A percentile compares a stretch with the other conserved stretches of the same genome.
phyloP scores from a whole-genome alignment of 2,888 invertebrate species.

The Drosophila maculinotata region DNA sequence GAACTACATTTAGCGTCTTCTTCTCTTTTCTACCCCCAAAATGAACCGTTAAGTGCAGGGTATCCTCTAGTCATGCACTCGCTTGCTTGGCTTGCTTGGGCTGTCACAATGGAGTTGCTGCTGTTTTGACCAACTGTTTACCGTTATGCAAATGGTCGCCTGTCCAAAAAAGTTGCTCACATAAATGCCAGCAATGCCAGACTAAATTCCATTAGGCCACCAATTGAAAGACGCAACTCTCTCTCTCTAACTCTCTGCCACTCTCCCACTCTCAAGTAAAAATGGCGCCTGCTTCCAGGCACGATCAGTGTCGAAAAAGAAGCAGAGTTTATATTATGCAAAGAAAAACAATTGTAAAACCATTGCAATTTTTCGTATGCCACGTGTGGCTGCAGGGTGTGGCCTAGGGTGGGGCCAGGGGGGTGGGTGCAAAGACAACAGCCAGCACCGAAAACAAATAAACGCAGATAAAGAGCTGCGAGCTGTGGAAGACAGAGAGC shows the following conservation, averaged over 20 bases:
- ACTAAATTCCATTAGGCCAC: slow-evolving; percentile 73
- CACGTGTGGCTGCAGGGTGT: slow-evolving; percentile 4
- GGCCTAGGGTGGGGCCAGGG: too few species aligned
- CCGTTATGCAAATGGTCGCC: slow-evolving; percentile 32
- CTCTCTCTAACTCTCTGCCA: background rate
- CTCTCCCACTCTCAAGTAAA: slow-evolving; percentile 5
- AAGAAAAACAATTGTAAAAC: slow-evolving; percentile 63
- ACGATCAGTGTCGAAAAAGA: slow-evolving; percentile 38
- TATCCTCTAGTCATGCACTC: background rate
- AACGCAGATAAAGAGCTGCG: slow-evolving; percentile 63
- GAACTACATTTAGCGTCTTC: too few species aligned
- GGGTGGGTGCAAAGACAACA: slow-evolving; percentile 46
- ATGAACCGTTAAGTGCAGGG: background rate
- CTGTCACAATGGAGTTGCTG: slow-evolving; percentile 11
- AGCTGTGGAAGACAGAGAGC: slow-evolving; percentile 49
- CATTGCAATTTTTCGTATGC: slow-evolving; percentile 56
- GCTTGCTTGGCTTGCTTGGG: slow-evolving; percentile 8
- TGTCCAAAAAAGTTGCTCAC: slow-evolving; percentile 8
- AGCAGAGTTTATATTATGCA: slow-evolving; percentile 31
- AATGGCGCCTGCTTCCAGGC: slow-evolving; percentile 22
- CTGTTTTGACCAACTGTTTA: slow-evolving; percentile 19
- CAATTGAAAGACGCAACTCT: background rate
- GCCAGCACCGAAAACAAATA: slow-evolving; percentile 59
- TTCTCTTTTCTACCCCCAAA: too few species aligned
- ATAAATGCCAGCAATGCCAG: slow-evolving; percentile 46